Percentiles rank a stretch among this genome's conserved stretches.
phyloP scores from a whole-genome alignment of 1,140 invertebrate genomes.

The Pomacea maculata region DNA sequence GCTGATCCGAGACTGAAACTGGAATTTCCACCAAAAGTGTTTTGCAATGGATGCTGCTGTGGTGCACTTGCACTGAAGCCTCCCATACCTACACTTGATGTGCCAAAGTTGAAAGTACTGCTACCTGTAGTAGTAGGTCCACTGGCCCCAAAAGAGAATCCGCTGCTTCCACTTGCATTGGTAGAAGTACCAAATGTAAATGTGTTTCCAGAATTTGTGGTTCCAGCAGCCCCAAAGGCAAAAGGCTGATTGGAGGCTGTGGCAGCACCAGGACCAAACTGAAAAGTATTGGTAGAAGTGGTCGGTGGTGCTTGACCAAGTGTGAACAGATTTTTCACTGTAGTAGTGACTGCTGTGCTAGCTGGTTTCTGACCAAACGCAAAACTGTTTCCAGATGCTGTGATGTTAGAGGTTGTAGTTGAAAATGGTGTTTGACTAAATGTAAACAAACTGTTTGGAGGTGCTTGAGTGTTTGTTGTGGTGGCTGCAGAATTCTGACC shows the following conservation, averaged over 20 bases:
- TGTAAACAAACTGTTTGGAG: too few species aligned
- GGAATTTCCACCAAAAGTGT: background rate
- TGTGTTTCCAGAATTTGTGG: background rate
- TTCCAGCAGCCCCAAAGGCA: background rate
- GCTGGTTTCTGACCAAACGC: background rate
- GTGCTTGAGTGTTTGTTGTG: too few species aligned
- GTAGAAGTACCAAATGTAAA: background rate
- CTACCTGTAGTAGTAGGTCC: background rate
- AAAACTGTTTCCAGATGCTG: background rate
- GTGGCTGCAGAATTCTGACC: too few species aligned
- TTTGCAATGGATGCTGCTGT: too few species aligned
- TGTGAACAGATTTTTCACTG: background rate
- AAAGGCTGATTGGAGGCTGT: background rate
- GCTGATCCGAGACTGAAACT: background rate
- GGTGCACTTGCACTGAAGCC: too few species aligned
- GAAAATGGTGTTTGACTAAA: too few species aligned
- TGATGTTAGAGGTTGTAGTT: too few species aligned
- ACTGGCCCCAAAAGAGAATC: background rate
- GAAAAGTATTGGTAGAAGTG: background rate
- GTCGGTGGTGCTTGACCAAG: background rate
- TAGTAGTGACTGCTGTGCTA: background rate
- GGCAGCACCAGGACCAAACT: background rate
- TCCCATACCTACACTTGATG: too few species aligned
- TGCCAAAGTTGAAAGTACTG: constrained; percentile 15
- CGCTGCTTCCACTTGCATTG: background rate